Base-by-base conservation (phyloP, 2,113 vertebrate species). In the Castor canadensis region DNA sequence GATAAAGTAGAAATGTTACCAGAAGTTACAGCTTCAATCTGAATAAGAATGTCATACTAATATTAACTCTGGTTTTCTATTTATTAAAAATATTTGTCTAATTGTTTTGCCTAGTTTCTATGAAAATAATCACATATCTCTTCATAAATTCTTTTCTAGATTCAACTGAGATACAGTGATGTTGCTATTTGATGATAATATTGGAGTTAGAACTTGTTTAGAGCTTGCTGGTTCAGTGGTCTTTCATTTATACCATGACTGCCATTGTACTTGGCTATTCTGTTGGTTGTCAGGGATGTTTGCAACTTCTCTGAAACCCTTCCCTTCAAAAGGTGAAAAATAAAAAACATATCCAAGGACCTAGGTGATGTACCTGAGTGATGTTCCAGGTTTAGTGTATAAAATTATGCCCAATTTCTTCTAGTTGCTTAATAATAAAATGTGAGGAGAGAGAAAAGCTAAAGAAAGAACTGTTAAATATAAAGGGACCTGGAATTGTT, bases 51-150 rank as follows among this genome's bases (percentile, higher is more conserved):
- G 45, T 69, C 12, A 89, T 17, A 88, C 20, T 56, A 87, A 38
- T n/a, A 10, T 0, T 54, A 28, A 69, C 83, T 89, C 15, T 40
- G 10, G 58, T 80, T 91, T 89, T 47, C 8, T 28, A 60, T 49
- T 87, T 87, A 73, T 60, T 80, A 28, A 94, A 94, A 54, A 82
- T 58, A 64, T 72, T 81, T 96, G 13, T 17, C 8, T 73, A 28
- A 69, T 58, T 54, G 10, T 72, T 54, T 75, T 67, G 0, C 7
- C 24, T 66, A 49, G 16, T 62, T 80, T 92, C 86, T 81, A 52
- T 79, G 32, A 62, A 82, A 64, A 43, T 72, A 77, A 89, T 49
- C 30, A 35, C 4, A 32, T 32, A 43, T 40, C 4, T n/a, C 1
- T 62, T 81, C 52, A 0, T 62, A 69, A 49, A 49, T 9, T 6